These are phyloP conservation scores for Drosophila nikananu DNA, from an alignment of 1,140 invertebrate species.

Conservation along the genomic window DNA sequence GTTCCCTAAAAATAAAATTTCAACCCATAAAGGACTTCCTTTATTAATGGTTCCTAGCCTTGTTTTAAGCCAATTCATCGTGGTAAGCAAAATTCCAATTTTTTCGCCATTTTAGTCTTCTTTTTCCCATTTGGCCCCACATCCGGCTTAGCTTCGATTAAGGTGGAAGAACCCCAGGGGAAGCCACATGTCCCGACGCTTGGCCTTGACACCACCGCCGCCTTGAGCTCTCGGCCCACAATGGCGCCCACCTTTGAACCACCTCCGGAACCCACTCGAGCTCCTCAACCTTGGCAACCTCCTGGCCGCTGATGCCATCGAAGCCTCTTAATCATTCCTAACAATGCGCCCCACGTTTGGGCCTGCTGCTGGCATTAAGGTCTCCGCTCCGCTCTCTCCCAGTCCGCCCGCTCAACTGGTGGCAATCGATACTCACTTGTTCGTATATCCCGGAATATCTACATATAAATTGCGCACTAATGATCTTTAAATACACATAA, in stretches of 20 bases:
- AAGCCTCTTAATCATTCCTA: slow-evolving; percentile 79
- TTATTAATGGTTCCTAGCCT: slow-evolving; percentile 7
- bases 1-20: neutral
- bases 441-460: slow-evolving; percentile 36
- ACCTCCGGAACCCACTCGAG: slow-evolving; percentile 1
- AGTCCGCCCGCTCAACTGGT: slow-evolving; percentile 65
- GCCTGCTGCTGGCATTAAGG: slow-evolving; percentile 46
- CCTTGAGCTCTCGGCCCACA: slow-evolving; percentile 2
- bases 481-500: slow-evolving; percentile 80
- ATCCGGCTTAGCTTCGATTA: slow-evolving; percentile 64
- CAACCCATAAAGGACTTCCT: neutral
- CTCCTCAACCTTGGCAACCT: slow-evolving; percentile 13
- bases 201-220: slow-evolving; percentile 69
- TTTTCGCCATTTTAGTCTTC: slow-evolving; percentile 21
- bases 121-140: slow-evolving; percentile 30
- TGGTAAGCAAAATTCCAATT: slow-evolving; percentile 14
- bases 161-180: slow-evolving; percentile 26
- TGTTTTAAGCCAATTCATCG: slow-evolving; percentile 39
- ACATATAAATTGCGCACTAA: slow-evolving; percentile 74
- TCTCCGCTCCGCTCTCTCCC: neutral
- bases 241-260: slow-evolving; percentile 16
- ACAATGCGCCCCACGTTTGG: slow-evolving; percentile 59
- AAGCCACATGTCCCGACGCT: slow-evolving; percentile 44
- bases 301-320: slow-evolving; percentile 56
- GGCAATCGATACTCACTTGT: slow-evolving; percentile 65